These are phyloP conservation scores for Agrypnia vestita DNA, from an alignment of 1,140 invertebrate species.

Conservation along the genomic window DNA sequence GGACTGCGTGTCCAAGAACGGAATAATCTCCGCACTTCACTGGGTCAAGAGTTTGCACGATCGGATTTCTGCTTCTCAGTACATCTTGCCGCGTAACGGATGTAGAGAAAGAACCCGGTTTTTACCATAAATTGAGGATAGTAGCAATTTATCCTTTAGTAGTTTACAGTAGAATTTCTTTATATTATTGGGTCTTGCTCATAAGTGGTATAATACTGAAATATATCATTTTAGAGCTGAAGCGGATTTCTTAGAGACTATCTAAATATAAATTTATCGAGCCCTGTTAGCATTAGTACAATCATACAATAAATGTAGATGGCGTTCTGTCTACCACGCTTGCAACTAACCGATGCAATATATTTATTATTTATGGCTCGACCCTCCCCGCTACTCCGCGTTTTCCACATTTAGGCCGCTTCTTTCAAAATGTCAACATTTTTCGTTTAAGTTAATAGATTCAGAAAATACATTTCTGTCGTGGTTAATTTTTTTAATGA, in stretches of 20 bases:
- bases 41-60: conserved; percentile 39
- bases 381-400: background rate
- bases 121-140: conserved; percentile 23
- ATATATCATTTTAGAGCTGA: too few relatives aligned
- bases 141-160: conserved; percentile 6
- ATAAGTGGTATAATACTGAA: too few relatives aligned
- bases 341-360: background rate
- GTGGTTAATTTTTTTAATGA: too few relatives aligned
- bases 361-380: background rate
- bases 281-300: background rate
- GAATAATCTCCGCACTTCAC: conserved; percentile 5
- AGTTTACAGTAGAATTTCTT: conserved; percentile 10
- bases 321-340: background rate
- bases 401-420: conserved; percentile 21
- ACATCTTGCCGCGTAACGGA: background rate
- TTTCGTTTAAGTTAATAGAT: too few relatives aligned
- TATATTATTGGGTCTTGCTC: too few relatives aligned
- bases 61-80: conserved; percentile 30
- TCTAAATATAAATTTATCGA: too few relatives aligned
- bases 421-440: conserved; percentile 3
- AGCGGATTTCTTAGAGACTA: too few relatives aligned
- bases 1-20: background rate
- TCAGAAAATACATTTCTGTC: too few relatives aligned
- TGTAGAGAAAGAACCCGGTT: conserved; percentile 31
- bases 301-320: conserved; percentile 2